Evolutionary conservation across 2,888 invertebrate genomes (phyloP).

Genomic region (Spialia ferax): DNA sequence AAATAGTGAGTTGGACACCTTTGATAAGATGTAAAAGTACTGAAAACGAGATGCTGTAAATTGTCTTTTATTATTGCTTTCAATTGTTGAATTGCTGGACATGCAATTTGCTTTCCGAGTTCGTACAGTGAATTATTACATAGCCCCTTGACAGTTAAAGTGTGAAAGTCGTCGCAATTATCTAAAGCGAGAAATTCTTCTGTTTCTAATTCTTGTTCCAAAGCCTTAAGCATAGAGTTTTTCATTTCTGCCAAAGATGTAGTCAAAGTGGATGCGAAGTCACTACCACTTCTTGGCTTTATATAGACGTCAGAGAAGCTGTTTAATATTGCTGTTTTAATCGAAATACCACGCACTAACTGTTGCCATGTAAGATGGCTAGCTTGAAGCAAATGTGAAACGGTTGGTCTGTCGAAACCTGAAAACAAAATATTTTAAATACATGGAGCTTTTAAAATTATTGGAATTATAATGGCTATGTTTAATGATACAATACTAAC

Average conservation of each 20-base stretch:
- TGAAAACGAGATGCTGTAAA: slow-evolving; percentile 52
- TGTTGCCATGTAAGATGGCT: slow-evolving; percentile 89
- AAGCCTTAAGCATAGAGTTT: slow-evolving; percentile 72
- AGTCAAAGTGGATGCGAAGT: slow-evolving; percentile 65
- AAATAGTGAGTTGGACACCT: slow-evolving; percentile 59
- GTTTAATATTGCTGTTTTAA: slow-evolving; percentile 83
- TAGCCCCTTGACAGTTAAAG: slow-evolving; percentile 76
- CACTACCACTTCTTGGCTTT: slow-evolving; percentile 80
- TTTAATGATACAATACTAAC: slow-evolving; percentile 54
- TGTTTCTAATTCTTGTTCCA: slow-evolving; percentile 55
- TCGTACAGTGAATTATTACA: slow-evolving; percentile 81
- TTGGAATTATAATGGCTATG: no score
- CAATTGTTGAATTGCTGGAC: slow-evolving; percentile 63
- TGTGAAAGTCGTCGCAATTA: slow-evolving; percentile 56
- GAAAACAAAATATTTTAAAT: slow-evolving; percentile 50
- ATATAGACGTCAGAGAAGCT: slow-evolving; percentile 90
- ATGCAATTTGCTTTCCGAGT: slow-evolving; percentile 85
- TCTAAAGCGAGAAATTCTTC: slow-evolving; percentile 48
- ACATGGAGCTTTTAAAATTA: not conserved
- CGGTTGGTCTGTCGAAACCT: slow-evolving; percentile 87
- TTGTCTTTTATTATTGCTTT: slow-evolving; percentile 39
- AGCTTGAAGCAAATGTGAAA: slow-evolving; percentile 89
- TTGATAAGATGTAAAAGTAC: slow-evolving; percentile 63
- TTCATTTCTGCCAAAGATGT: slow-evolving; percentile 81
- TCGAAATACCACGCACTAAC: slow-evolving; percentile 86